Evolutionary conservation across 2,888 invertebrate species (phyloP).

Genomic region (Drosophila mulleri): DNA sequence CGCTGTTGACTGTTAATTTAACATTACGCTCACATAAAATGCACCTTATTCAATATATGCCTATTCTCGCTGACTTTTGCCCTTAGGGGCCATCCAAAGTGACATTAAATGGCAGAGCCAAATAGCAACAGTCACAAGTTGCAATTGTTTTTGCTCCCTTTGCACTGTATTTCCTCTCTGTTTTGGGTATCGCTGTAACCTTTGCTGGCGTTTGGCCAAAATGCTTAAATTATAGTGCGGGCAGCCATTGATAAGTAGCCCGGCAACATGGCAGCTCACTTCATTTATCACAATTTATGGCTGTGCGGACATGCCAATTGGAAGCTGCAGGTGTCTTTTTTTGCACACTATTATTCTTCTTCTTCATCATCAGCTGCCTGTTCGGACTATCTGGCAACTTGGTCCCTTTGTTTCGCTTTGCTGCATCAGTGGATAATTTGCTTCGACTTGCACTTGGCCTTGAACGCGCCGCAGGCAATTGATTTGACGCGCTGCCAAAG

Average conservation of each 20-base stretch:
- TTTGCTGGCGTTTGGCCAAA: conserved; percentile 53
- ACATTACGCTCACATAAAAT: neutral
- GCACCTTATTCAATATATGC: neutral
- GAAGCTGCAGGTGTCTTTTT: conserved; percentile 60
- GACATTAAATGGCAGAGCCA: conserved; percentile 18
- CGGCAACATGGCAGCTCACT: conserved; percentile 70
- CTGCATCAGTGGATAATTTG: conserved; percentile 39
- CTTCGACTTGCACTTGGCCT: conserved; percentile 38
- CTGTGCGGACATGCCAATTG: conserved; percentile 58
- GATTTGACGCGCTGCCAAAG: conserved; percentile 45
- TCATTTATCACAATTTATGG: conserved; percentile 80
- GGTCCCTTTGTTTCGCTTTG: conserved; percentile 15
- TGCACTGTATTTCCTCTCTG: neutral
- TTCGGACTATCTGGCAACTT: conserved; percentile 2
- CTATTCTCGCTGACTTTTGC: neutral
- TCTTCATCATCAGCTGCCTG: neutral
- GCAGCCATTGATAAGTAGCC: conserved; percentile 73
- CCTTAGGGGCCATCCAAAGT: conserved; percentile 1
- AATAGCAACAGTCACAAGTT: conserved; percentile 52
- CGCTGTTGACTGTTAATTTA: neutral
- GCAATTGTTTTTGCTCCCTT: neutral
- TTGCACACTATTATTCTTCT: neutral
- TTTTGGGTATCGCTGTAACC: conserved; percentile 32
- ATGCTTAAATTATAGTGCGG: conserved; percentile 57
- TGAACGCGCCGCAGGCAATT: conserved; percentile 36